Percentiles rank a stretch among this genome's conserved stretches.
These are phyloP conservation scores for Lepidurus apus DNA, from an alignment of 1,140 invertebrate genomes.

Conservation along the genomic window DNA sequence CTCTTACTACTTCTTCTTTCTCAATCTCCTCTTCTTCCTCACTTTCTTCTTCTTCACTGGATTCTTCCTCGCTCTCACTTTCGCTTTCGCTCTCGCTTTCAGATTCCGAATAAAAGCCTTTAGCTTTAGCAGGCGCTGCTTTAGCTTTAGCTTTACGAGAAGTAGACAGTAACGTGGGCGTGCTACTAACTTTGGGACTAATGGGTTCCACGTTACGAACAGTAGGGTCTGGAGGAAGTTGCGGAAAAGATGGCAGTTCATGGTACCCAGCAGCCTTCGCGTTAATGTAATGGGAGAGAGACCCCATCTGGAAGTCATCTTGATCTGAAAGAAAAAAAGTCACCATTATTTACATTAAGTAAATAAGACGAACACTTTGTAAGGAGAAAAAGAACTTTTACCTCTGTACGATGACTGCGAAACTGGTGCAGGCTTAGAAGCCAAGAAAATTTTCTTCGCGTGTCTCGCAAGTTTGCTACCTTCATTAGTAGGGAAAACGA, in stretches of 20 bases:
- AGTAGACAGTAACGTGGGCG: not conserved
- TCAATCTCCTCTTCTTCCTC: slow-evolving; percentile 35
- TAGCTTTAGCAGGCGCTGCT: not conserved
- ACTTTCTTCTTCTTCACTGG: slow-evolving; percentile 8
- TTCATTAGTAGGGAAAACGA: slow-evolving; percentile 62
- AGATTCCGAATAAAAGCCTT: not conserved
- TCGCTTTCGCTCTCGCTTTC: not conserved
- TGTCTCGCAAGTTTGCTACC: slow-evolving; percentile 56
- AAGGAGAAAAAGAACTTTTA: slow-evolving; percentile 39
- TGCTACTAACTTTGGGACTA: slow-evolving; percentile 32
- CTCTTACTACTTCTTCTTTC: not conserved
- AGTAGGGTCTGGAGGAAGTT: slow-evolving; percentile 63
- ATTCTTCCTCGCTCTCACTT: slow-evolving; percentile 27
- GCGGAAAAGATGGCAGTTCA: slow-evolving; percentile 79
- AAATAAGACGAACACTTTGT: not conserved
- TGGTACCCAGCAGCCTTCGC: slow-evolving; percentile 77
- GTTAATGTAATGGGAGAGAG: slow-evolving; percentile 91
- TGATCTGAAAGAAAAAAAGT: slow-evolving; percentile 52
- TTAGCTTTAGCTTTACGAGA: not conserved
- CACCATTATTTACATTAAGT: not conserved
- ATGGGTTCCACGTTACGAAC: slow-evolving; percentile 69
- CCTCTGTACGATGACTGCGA: slow-evolving; percentile 49
- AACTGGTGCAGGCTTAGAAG: slow-evolving; percentile 57
- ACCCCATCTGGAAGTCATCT: slow-evolving; percentile 86
- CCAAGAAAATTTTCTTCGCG: slow-evolving; percentile 79